Base-by-base conservation (phyloP, 2,113 vertebrate genomes). In the Cynopterus brachyotis region DNA sequence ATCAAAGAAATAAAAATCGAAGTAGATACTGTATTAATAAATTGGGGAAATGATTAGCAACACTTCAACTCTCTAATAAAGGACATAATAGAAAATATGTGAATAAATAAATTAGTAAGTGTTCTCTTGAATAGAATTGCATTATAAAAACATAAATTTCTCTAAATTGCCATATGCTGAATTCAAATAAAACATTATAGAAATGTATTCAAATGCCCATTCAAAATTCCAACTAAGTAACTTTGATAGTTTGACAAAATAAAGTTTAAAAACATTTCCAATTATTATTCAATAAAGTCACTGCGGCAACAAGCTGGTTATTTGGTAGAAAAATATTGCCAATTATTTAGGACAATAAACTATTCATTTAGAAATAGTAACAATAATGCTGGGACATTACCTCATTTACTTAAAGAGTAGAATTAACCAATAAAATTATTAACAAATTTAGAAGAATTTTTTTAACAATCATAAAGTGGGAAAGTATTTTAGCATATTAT, bases 391-490 rank as follows among this genome's bases (percentile, higher is more conserved):
- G 13, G n/a, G 24, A 82, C 22, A 76, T 24, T n/a, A 89, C 2
- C 9, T 88, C 32, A 35, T 95, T 89, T 94, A 90, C 96, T 72
- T 90, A 91, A 50, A 91, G 42, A 50, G 32, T 55, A 84, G 95
- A 95, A 67, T 85, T 86, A 89, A 84, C 35, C 13, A 11, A 57
- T 95, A 95, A 95, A 96, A 67, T 80, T 84, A n/a, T 32, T 86
- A 82, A 35, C 35, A 90, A 94, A 87, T 92, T 87, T 90, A 67
- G 59, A 66, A 73, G 17, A 32, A 6, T 42, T 66, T 24, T 82
- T 83, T 69, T 55, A 93, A 91, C 59, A 92, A 83, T 53, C 15
- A 81, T 42, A 70, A 16, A n/a, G 13, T 89, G 24, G 32, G 20
- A 9, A 67, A 91, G 73, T 69, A 42, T 84, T 84, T 86, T 42